phyloP scores from a whole-genome alignment of 2,113 vertebrate genomes.

The Pluvialis apricaria region DNA sequence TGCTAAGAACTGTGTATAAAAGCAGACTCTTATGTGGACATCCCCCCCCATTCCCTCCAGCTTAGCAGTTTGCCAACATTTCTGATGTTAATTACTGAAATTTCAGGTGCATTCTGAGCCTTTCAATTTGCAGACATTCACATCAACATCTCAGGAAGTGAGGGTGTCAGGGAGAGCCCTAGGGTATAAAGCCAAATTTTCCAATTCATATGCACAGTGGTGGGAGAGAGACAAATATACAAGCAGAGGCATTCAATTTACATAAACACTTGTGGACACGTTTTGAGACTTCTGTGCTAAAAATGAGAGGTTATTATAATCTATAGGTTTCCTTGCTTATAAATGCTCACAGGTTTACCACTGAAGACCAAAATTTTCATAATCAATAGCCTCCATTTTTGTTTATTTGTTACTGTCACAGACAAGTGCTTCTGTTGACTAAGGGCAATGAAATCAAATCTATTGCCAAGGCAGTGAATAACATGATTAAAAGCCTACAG shows the following conservation, averaged over 20 bases:
- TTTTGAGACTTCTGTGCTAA: conserved; percentile 1
- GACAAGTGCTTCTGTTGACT: conserved; percentile 2
- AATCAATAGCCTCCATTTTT: conserved; percentile 1
- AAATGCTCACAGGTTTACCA: background rate
- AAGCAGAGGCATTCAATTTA: background rate
- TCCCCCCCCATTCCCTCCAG: background rate
- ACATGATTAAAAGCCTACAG: background rate
- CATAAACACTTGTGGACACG: background rate
- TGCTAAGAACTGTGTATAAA: background rate
- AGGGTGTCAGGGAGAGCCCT: background rate
- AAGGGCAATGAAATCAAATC: background rate
- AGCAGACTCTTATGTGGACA: background rate
- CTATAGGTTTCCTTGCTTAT: background rate
- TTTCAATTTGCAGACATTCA: background rate
- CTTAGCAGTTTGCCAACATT: background rate
- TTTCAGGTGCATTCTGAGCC: conserved; percentile 3
- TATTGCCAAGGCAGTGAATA: background rate
- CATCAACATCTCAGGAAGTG: background rate
- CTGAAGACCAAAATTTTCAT: background rate
- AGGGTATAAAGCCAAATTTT: conserved; percentile 1
- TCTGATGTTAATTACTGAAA: conserved; percentile 24
- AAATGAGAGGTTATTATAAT: conserved; percentile 1
- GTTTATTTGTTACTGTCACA: conserved; percentile 14
- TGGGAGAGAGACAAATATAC: background rate
- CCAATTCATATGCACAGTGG: background rate